A percentile compares a stretch with the other conserved stretches of the same genome.
phyloP scores from a whole-genome alignment of 2,888 invertebrate genomes.

The Dusona sp. region DNA sequence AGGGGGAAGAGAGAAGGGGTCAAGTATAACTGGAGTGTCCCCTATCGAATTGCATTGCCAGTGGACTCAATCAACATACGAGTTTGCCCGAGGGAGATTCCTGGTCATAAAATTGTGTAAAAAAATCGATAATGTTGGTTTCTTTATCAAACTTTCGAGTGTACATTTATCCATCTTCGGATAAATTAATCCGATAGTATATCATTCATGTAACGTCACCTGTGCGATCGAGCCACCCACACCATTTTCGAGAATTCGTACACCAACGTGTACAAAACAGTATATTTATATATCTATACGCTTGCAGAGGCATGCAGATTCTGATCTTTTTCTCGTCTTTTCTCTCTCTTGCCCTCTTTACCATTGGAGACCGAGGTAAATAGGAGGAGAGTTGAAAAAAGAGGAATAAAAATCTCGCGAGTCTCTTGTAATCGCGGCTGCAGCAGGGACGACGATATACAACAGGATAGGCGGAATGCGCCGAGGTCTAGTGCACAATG shows the following conservation, averaged over 20 bases:
- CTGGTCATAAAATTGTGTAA: constrained; percentile 31
- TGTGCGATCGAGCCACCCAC: constrained; percentile 55
- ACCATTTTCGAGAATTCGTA: constrained; percentile 55
- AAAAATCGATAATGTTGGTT: constrained; percentile 10
- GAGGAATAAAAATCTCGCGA: constrained; percentile 34
- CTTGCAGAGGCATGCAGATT: constrained; percentile 33
- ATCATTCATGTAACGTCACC: constrained; percentile 61
- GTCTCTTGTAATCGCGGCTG: constrained; percentile 61
- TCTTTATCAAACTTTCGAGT: background rate
- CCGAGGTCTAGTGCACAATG: constrained; percentile 69
- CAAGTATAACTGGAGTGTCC: background rate
- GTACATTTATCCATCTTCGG: constrained; percentile 2
- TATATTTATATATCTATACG: constrained; percentile 15
- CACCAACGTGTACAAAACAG: constrained; percentile 14
- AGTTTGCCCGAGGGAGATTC: background rate
- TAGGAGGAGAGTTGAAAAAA: constrained; percentile 27
- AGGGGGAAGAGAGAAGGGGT: too few relatives aligned
- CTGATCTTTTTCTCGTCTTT: constrained; percentile 43
- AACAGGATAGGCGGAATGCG: constrained; percentile 59
- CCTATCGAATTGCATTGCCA: constrained; percentile 19
- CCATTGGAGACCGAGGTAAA: constrained; percentile 27
- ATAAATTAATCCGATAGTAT: constrained; percentile 56
- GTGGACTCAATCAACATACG: background rate
- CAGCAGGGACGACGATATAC: constrained; percentile 48
- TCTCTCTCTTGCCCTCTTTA: constrained; percentile 21